Base-by-base conservation (phyloP, 2,888 invertebrate genomes). In the Dexiosoma caninum region DNA sequence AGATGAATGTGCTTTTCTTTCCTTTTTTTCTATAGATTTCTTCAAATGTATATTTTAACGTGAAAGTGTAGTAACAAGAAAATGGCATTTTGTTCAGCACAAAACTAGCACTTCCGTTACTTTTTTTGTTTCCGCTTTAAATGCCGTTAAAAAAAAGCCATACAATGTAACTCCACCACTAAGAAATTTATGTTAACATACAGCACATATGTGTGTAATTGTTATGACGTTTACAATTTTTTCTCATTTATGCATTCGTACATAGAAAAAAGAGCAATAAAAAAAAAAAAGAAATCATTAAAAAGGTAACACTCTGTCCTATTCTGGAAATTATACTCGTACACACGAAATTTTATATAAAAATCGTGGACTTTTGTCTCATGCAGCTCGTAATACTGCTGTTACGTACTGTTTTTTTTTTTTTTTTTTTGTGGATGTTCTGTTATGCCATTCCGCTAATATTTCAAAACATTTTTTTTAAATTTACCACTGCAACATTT, bases 401-500 rank as follows among this genome's bases (percentile, higher is more conserved):
- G 0, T 8, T 9, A n/a, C 6, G 8, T 8, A 9, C 9, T 9
- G 16, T 42, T 44, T 44, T n/a, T n/a, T n/a, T 44, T 44, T 7
- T 44, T 49, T 2, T 32, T 8, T n/a, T 12, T 32, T 21, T 14
- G 37, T 51, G 44, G 42, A 59, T 60, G 40, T 62, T 53, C 14
- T 37, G 32, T 32, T 7, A 1, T 51, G 30, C 60, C 21, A 12
- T 10, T 12, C 27, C 51, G 49, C 57, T 76, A 35, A 62, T 57
- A 37, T 64, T 40, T 64, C 51, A 57, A 53, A 23, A 51, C 21
- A 44, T 55, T 69, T 55, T 44, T n/a, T 40, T 53, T 9, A 55
- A 67, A 74, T 60, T 71, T 71, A 79, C 78, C 74, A 71, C 72
- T 79, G 62, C 64, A 81, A 78, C 78, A 70, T 66, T 82, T 77